These are phyloP conservation scores for Austrolebias charrua DNA, from an alignment of 2,797 vertebrate genomes.

Conservation along the genomic window DNA sequence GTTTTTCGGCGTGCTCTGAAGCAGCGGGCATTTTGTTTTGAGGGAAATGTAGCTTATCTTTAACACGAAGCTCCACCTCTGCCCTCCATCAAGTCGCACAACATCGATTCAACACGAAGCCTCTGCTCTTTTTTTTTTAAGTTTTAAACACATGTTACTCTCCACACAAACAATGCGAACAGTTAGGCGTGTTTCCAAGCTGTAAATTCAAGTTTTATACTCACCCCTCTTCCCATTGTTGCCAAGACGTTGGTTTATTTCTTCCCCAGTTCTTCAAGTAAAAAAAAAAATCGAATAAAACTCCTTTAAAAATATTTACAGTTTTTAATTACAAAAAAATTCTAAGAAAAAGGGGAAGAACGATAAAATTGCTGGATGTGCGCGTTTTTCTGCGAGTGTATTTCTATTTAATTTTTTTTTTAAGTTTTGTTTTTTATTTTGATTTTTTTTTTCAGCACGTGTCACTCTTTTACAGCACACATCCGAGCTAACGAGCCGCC, in stretches of 20 bases:
- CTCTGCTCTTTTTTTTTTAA: slow-evolving; percentile 44
- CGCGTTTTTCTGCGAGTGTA: slow-evolving; percentile 7
- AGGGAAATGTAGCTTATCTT: slow-evolving; percentile 6
- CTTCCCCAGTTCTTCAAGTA: slow-evolving; percentile 57
- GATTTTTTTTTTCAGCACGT: slow-evolving; percentile 54
- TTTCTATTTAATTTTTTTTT: not conserved
- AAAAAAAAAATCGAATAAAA: slow-evolving; percentile 43
- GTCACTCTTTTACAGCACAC: slow-evolving; percentile 63
- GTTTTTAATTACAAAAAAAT: slow-evolving; percentile 17
- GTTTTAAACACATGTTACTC: not conserved
- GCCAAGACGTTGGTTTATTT: slow-evolving; percentile 38
- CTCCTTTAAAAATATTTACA: slow-evolving; percentile 56
- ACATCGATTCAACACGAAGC: slow-evolving; percentile 16
- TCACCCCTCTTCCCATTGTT: slow-evolving; percentile 83
- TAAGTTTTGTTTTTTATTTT: slow-evolving; percentile 5
- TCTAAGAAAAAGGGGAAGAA: slow-evolving; percentile 21
- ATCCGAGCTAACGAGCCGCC: slow-evolving; percentile 63
- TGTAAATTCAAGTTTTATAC: slow-evolving; percentile 48
- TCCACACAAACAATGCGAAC: not conserved
- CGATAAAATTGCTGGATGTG: slow-evolving; percentile 40
- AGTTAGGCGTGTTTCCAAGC: not conserved
- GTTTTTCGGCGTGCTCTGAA: slow-evolving; percentile 1
- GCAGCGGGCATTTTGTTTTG: slow-evolving; percentile 5
- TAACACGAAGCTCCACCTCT: slow-evolving; percentile 1
- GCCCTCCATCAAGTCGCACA: not conserved